A percentile compares a stretch with the other conserved stretches of the same genome.
Evolutionary conservation across 2,113 vertebrate genomes (phyloP).

Genomic region (Menura novaehollandiae): DNA sequence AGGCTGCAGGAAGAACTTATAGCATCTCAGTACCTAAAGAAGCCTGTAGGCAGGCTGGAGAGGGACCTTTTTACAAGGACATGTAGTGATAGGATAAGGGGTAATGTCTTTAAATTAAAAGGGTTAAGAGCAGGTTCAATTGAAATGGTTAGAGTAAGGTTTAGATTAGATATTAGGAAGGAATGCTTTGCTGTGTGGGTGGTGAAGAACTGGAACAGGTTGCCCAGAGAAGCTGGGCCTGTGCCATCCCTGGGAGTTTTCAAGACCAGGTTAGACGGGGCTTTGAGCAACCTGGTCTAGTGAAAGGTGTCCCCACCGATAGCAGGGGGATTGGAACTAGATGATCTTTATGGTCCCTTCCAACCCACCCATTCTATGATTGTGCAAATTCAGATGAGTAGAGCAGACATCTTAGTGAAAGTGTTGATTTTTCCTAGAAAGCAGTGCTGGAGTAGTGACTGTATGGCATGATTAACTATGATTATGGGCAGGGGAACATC

Average conservation of each 20-base stretch:
- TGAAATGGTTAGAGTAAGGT: background rate
- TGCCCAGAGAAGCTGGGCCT: background rate
- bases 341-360: background rate
- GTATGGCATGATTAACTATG: background rate
- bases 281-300: background rate
- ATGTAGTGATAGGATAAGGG: background rate
- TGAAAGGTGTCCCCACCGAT: rapidly evolving
- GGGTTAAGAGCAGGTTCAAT: background rate
- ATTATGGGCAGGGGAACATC: background rate
- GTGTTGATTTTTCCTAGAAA: background rate
- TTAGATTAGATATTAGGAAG: background rate
- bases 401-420: background rate
- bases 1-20: rapidly evolving
- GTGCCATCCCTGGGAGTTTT: background rate
- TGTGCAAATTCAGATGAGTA: background rate
- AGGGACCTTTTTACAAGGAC: background rate
- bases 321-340: background rate
- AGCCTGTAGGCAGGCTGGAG: background rate
- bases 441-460: background rate
- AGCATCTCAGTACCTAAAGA: background rate
- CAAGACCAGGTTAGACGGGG: too few relatives aligned
- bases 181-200: background rate
- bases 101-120: background rate
- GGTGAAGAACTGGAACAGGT: background rate
- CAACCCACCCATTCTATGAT: background rate